Base-by-base conservation (phyloP, 1,140 invertebrate species). In the Drosophila bifasciata region DNA sequence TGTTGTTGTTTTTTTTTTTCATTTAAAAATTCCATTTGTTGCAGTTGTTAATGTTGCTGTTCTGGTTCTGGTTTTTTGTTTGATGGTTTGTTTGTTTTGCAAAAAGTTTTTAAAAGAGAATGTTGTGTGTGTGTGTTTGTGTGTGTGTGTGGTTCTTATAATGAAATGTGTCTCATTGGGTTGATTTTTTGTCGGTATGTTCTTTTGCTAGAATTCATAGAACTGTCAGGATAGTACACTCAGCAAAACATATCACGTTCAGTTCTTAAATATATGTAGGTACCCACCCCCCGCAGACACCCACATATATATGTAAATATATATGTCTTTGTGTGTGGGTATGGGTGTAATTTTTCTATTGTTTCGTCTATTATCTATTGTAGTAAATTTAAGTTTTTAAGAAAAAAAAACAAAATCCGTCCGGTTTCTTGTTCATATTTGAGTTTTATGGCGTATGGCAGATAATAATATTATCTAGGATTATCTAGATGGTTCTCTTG, bases 281-380 rank as follows among this genome's bases (percentile, higher is more conserved):
- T 49, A n/a, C n/a, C 4, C 32, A 9, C 32, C 11, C n/a, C n/a
- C n/a, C n/a, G n/a, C n/a, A n/a, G n/a, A n/a, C n/a, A n/a, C n/a
- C n/a, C n/a, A n/a, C 11, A 36, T 71, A 49, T 50, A 56, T 63
- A 32, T 57, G 49, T 40, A 60, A 59, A 50, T 19, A 16, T 78
- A 55, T 56, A 56, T 57, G 53, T 56, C 46, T 66, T 17, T 41
- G n/a, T 43, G 46, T 48, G n/a, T 56, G 21, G 11, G 45, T 66
- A 45, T 66, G n/a, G n/a, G n/a, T n/a, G 59, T 68, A 72, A 68
- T 78, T 81, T 71, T 58, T 78, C 78, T 83, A 81, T 81, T 81
- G 79, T 52, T 77, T 61, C 53, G 57, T 53, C 64, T 76, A 75
- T 50, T 51, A 51, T 40, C 66, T 61, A 55, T 50, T 36, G 23